Evolutionary conservation across 2,888 invertebrate genomes (phyloP), one percentile per base, ranked within the genome.

Genomic region (Melanotus villosus): DNA sequence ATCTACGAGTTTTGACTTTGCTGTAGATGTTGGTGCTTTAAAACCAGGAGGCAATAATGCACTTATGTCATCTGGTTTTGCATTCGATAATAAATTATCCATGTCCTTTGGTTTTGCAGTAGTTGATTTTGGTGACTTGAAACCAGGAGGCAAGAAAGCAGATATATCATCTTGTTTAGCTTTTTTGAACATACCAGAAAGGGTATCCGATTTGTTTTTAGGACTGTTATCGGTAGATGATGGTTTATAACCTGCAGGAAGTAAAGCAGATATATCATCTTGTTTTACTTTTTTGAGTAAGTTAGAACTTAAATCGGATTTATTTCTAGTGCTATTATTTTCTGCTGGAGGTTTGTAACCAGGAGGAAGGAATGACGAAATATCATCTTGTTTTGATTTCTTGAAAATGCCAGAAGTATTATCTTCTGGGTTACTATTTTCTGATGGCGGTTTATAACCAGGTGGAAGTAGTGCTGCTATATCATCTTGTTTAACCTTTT

Each of bases 141-240:
- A 93, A 2, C 90, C 91, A 7, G 90, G 88, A n/a, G 92, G 92
- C 68, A 92, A 83, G 57, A 92, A 86, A 75, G 89, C 88, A 75
- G 86, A 88, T 0, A 90, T 77, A 75, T 90, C 89, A 74, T 89
- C 89, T 50, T 86, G 84, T 76, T 88, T 86, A 2, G 88, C 82
- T 81, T 88, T 85, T 75, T 84, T 83, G 47, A 86, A 80, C 16
- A 86, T 58, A 63, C 86, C 86, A 71, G 87, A 87, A 6, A 85
- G 41, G 1, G 54, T 7, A 23, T 52, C 23, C 9, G 65, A 26
- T n/a, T 50, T 36, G 32, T 23, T 56, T 21, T 75, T 68, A 50
- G 75, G 75, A 45, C 36, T 26, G 66, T 75, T 72, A 62, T 76
- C 58, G 65, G 73, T 38, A 43, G 75, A 78, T 73, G 34, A 34